Percentiles rank a stretch among this genome's conserved stretches.
phyloP scores from a whole-genome alignment of 1,140 invertebrate species.

The Drosophila mayri region DNA sequence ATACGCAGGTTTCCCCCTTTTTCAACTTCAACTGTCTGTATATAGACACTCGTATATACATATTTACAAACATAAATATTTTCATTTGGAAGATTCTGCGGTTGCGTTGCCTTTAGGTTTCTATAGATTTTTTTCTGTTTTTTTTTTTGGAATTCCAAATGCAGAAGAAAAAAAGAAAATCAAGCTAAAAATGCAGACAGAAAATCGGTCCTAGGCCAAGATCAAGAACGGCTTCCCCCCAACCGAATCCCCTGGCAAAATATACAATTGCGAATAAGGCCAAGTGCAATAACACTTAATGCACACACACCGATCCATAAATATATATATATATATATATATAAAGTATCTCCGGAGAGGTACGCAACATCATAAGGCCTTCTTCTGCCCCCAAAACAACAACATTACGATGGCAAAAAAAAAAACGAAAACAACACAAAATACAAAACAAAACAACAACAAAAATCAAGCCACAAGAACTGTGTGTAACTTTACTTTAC shows the following conservation, averaged over 20 bases:
- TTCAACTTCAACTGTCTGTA: slow-evolving; percentile 3
- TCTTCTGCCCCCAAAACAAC: slow-evolving; percentile 39
- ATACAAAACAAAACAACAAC: slow-evolving; percentile 14
- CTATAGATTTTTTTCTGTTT: slow-evolving; percentile 1
- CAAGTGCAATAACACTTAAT: slow-evolving; percentile 64
- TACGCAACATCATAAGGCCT: slow-evolving; percentile 46
- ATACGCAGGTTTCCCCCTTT: slow-evolving; percentile 30
- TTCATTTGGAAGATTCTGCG: slow-evolving; percentile 35
- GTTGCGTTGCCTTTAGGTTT: slow-evolving; percentile 42
- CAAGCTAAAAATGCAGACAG: slow-evolving; percentile 19
- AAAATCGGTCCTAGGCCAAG: slow-evolving; percentile 54
- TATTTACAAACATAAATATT: slow-evolving; percentile 6
- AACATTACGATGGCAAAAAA: neutral
- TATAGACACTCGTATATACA: neutral
- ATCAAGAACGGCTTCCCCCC: slow-evolving; percentile 54
- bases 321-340: slow-evolving; percentile 14
- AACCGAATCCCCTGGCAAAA: slow-evolving; percentile 16
- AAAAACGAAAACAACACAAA: slow-evolving; percentile 1
- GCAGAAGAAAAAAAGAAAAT: slow-evolving; percentile 41
- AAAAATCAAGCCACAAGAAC: slow-evolving; percentile 32
- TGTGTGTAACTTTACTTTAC: slow-evolving; percentile 61
- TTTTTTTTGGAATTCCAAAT: slow-evolving; percentile 53
- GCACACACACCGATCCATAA: slow-evolving; percentile 5
- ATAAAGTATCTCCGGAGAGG: slow-evolving; percentile 13
- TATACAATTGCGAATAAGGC: slow-evolving; percentile 49